These are phyloP conservation scores for Lepas anatifera DNA, from an alignment of 2,888 invertebrate genomes.

Conservation along the genomic window DNA sequence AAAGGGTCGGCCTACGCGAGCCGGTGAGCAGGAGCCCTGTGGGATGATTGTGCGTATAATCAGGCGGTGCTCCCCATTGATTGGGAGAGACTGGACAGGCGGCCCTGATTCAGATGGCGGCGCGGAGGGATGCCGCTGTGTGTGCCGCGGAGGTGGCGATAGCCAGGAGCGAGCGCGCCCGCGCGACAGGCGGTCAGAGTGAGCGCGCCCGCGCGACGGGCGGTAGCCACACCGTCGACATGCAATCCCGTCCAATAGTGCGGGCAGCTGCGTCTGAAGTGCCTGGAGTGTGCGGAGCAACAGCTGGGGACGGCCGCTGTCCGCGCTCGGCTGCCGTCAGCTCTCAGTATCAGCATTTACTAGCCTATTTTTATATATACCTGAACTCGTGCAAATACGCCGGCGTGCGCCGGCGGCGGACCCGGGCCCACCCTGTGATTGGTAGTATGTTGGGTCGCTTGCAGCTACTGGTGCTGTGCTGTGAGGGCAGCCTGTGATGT, in stretches of 20 bases:
- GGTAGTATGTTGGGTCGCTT: background rate
- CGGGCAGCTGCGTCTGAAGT: no score
- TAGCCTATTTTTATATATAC: slow-evolving; percentile 11
- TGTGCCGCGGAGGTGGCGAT: no score
- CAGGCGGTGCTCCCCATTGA: background rate
- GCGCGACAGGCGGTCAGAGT: no score
- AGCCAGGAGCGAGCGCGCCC: no score
- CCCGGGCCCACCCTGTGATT: background rate
- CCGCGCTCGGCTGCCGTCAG: background rate
- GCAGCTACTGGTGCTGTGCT: no score
- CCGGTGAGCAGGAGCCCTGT: background rate
- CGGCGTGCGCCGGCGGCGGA: background rate
- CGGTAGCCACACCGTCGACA: no score
- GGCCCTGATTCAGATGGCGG: no score
- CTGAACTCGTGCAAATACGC: background rate
- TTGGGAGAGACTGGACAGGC: background rate
- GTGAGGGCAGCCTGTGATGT: no score
- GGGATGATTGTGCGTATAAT: no score
- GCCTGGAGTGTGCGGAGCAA: background rate
- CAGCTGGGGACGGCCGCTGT: background rate
- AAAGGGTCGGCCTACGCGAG: background rate
- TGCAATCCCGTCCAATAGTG: slow-evolving; percentile 1
- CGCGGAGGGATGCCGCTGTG: no score
- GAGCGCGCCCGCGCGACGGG: no score
- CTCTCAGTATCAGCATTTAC: background rate